Evolutionary conservation across 2,113 vertebrate species (phyloP), one percentile per base, ranked within the genome.

Genomic region (Anolis sagrei): DNA sequence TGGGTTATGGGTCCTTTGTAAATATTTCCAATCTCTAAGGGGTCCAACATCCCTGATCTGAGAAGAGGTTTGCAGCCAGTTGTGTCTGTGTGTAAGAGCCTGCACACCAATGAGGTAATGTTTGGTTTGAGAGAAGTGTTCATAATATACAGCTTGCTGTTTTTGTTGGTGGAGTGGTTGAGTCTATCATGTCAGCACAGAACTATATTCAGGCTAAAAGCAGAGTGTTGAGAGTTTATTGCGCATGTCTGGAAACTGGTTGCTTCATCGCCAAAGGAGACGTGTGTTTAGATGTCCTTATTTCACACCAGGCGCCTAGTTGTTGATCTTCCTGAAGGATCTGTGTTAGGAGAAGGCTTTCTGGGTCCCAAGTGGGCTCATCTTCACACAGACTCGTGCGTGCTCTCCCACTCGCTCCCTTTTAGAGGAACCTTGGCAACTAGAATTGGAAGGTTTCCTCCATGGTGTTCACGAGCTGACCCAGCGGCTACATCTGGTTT

Each of bases 401-500:
- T 14, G 11, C 62, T 27, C 62, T 66, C 62, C 25, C 18, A 9
- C 25, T 68, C 29, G 23, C 64, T 79, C 44, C 21, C 7, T 82
- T 58, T 58, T 84, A 84, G 79, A 84, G 86, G 89, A 86, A 72
- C 84, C 27, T 49, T 64, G 14, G 64, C 76, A 88, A 32, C 83
- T 72, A 76, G 62, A 82, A 64, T 89, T 88, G 83, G 82, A 81
- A 58, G 73, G 34, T 83, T 86, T 90, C 90, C 89, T 81, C 83
- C 69, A 82, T 84, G 88, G 84, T 61, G 76, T 79, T 77, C 21
- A 16, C 11, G 44, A 76, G 36, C 64, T 81, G 61, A 88, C 84
- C 49, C 74, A 70, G 66, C 86, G 89, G 87, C 87, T 91, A 89
- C 70, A 61, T 62, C 76, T 88, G 69, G 80, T 94, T 94, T 94